Conservation (phyloP, 2,888 invertebrate species). For the Pseudolycoriella hygida region DNA sequence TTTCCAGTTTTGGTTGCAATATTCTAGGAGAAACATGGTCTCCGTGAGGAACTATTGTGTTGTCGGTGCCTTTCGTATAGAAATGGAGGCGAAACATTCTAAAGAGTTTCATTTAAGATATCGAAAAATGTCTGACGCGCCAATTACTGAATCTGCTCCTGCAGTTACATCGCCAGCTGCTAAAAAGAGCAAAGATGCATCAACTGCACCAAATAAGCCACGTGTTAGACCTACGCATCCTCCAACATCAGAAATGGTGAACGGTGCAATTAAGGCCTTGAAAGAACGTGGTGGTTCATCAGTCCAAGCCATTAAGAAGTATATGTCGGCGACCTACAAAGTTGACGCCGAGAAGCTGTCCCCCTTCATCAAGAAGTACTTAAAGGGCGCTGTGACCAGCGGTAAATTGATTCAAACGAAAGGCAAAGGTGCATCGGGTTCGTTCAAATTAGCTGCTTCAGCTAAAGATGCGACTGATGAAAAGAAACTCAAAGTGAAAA, state of each 20-base stretch:
- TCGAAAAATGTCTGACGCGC: no score
- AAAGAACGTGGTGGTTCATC: constrained; percentile 42
- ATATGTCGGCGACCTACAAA: constrained; percentile 38
- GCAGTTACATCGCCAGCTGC: constrained; percentile 14
- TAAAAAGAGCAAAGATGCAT: constrained; percentile 14
- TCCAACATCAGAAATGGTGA: constrained; percentile 36
- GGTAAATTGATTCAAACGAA: constrained; percentile 37
- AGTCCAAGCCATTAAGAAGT: constrained; percentile 31
- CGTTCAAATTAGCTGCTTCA: constrained; percentile 23
- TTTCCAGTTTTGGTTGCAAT: no score
- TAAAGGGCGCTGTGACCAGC: constrained; percentile 36
- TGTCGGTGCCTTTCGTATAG: no score
- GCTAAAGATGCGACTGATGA: not conserved
- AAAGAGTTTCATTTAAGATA: no score
- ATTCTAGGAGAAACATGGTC: no score
- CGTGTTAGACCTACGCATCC: constrained; percentile 31
- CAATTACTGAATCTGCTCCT: constrained; percentile 13
- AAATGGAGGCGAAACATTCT: no score
- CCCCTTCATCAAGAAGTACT: constrained; percentile 38
- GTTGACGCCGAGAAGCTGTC: constrained; percentile 38
- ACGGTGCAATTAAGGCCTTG: constrained; percentile 32
- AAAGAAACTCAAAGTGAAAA: not conserved
- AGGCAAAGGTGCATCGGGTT: constrained; percentile 35
- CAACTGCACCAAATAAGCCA: constrained; percentile 19
- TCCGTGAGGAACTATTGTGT: no score